phyloP scores from a whole-genome alignment of 2,113 vertebrate species.

The Galemys pyrenaicus region DNA sequence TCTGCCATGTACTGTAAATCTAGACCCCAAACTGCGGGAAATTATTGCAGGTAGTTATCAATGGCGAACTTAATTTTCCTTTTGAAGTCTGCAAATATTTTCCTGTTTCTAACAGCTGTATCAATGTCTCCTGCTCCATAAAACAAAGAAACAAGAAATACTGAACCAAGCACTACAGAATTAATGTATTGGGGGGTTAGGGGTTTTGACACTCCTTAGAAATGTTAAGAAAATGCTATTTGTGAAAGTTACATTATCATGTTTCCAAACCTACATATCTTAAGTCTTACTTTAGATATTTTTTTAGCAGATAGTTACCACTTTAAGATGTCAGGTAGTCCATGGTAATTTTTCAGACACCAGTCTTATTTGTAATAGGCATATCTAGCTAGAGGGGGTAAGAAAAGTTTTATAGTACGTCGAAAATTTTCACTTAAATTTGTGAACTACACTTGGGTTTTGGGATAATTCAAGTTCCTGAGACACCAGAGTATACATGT shows the following conservation, averaged over 20 bases:
- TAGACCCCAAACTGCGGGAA: conserved; percentile 98
- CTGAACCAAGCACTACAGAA: neutral
- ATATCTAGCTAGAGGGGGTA: neutral
- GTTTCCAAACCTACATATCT: no score
- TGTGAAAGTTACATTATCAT: neutral
- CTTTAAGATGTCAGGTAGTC: neutral
- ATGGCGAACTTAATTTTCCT: neutral
- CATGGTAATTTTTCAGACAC: neutral
- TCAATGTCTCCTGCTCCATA: neutral
- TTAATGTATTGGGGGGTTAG: neutral
- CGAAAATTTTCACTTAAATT: neutral
- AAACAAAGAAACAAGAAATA: neutral
- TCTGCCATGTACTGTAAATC: conserved; percentile 96
- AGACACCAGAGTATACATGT: no score
- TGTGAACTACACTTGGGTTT: neutral
- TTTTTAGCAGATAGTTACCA: neutral
- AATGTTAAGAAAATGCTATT: neutral
- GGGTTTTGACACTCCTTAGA: neutral
- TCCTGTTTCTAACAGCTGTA: neutral
- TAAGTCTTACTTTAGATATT: neutral
- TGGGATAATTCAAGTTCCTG: neutral
- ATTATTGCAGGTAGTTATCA: conserved; percentile 94
- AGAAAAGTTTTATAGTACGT: neutral
- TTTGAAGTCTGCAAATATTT: neutral
- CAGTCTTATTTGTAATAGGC: neutral